Evolutionary conservation across 2,888 invertebrate genomes (phyloP).

Genomic region (Biston betularia): DNA sequence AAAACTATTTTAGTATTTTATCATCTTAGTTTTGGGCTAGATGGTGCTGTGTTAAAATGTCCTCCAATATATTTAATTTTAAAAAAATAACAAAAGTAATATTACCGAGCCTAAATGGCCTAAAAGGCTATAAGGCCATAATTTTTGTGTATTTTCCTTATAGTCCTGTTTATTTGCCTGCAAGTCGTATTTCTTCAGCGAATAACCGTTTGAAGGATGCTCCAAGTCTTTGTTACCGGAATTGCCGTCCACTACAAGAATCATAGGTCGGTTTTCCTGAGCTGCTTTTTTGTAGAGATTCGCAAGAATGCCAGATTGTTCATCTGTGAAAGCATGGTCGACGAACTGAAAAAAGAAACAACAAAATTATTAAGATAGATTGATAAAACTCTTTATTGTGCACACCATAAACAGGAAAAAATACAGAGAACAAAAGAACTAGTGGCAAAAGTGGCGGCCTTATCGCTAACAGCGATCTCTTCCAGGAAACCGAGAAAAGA

Average conservation of each 20-base stretch:
- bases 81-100: not conserved
- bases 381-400: no score
- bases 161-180: not conserved
- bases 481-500: no score
- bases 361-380: no score
- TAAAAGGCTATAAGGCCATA: not conserved
- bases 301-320: conserved; percentile 45
- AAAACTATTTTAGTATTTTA: no score
- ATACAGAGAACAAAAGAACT: no score
- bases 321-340: conserved; percentile 22
- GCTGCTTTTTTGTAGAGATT: conserved; percentile 51
- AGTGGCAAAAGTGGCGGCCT: no score
- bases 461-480: no score
- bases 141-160: not conserved
- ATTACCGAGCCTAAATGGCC: not conserved
- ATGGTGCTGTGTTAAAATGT: no score
- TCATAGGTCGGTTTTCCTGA: conserved; percentile 50
- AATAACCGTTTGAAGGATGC: not conserved
- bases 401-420: no score
- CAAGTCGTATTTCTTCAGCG: not conserved
- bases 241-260: conserved; percentile 52
- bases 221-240: not conserved
- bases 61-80: no score
- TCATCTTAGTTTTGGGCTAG: no score
- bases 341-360: conserved; percentile 28